Base-by-base conservation (phyloP, 2,888 invertebrate species). In the Amblyteles armatorius region DNA sequence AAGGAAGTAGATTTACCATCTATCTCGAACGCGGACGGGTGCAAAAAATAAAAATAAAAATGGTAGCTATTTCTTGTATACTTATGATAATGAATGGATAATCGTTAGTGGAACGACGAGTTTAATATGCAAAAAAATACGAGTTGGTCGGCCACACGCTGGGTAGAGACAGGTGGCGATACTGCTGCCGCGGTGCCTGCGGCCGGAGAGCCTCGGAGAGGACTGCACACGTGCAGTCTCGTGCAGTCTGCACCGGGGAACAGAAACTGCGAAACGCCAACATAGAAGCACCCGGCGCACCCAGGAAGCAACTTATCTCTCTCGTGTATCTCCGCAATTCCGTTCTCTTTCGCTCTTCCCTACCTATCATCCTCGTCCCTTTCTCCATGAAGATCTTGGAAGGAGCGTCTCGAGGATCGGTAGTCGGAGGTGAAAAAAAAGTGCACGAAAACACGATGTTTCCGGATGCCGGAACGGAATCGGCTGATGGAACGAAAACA, bases 241-340 rank as follows among this genome's bases (percentile, higher is more conserved):
- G 22, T 57, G 57, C 11, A 26, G 57, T 22, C 57, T 57, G 57
- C 13, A 11, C 9, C 22, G 57, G 72, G 67, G 78, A 26, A n/a
- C 33, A 9, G 52, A 33, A 29, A 71, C 29, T 63, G 52, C 71
- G 71, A 83, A 83, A 83, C 67, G 79, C 69, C 65, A 40, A 48
- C 40, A 36, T 40, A 72, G 72, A 22, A 67, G 65, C 86, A 88
- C 86, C 77, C 48, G 87, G 80, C 85, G 79, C 85, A 85, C 80
- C 88, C 88, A 89, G 88, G 87, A 90, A 89, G 88, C 85, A 83
- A 88, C 87, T 87, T 88, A 91, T 89, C 86, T 84, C 86, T 79
- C 79, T 82, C 76, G 60, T 76, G 83, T 86, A 88, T 89, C 88
- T 86, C 83, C 63, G 76, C 79, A 87, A 79, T 74, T 68, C 63